A percentile compares a stretch with the other conserved stretches of the same genome.
These are phyloP conservation scores for Zootermopsis nevadensis DNA, from an alignment of 2,888 invertebrate species.

Conservation along the genomic window DNA sequence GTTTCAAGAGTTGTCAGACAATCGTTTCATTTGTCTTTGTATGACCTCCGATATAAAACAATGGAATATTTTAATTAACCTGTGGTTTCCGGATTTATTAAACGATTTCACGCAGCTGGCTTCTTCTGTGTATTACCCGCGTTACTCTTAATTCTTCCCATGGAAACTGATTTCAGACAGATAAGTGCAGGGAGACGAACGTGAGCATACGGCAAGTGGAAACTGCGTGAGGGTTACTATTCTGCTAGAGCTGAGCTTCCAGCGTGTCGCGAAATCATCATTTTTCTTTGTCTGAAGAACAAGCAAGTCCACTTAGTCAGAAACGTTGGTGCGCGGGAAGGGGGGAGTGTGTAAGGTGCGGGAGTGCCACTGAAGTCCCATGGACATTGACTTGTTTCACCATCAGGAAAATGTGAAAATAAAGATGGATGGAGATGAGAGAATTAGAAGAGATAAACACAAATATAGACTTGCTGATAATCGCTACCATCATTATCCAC, in stretches of 20 bases:
- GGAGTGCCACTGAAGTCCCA: conserved; percentile 2
- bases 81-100: no score
- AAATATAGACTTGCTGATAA: neutral
- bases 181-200: neutral
- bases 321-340: conserved; percentile 54
- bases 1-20: no score
- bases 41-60: no score
- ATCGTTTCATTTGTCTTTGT: no score
- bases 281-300: conserved; percentile 68
- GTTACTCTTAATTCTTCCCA: no score
- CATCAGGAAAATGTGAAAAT: conserved; percentile 24
- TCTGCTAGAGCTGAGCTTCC: neutral
- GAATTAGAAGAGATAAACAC: conserved; percentile 1
- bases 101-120: no score
- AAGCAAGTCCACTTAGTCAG: conserved; percentile 68
- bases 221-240: neutral
- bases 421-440: neutral
- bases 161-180: neutral
- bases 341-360: conserved; percentile 7
- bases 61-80: no score
- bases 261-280: conserved; percentile 65
- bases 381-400: neutral
- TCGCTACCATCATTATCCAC: neutral
- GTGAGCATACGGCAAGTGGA: neutral
- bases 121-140: no score